phyloP scores from a whole-genome alignment of 2,797 vertebrate species.

The Chiroxiphia lanceolata region DNA sequence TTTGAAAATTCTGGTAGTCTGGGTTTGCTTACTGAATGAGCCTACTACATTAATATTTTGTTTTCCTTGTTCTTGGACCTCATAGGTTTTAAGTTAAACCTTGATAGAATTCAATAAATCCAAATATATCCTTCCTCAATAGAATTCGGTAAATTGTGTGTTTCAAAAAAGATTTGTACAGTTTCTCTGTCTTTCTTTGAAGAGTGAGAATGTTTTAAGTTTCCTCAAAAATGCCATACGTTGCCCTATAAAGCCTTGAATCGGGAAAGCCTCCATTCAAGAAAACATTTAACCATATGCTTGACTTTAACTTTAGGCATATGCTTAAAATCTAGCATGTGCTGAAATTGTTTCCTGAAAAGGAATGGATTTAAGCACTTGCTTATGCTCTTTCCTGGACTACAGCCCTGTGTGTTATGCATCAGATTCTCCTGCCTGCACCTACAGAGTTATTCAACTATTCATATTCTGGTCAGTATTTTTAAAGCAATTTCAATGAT shows the following conservation, averaged over 20 bases:
- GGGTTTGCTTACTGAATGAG: conserved; percentile 7
- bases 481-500: background rate
- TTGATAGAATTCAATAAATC: background rate
- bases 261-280: conserved; percentile 26
- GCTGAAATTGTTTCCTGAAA: background rate
- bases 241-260: conserved; percentile 47
- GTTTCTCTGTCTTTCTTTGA: conserved; percentile 10
- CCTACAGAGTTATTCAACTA: background rate
- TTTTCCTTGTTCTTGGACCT: conserved; percentile 1
- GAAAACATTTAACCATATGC: conserved; percentile 60
- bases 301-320: conserved; percentile 49
- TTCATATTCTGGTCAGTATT: background rate
- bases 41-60: background rate
- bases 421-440: background rate
- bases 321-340: conserved; percentile 49
- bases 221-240: conserved; percentile 49
- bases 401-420: background rate
- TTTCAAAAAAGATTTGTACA: background rate
- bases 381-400: conserved; percentile 33
- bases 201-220: conserved; percentile 25
- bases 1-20: conserved; percentile 10
- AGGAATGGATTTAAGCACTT: conserved; percentile 25
- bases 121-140: background rate
- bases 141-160: background rate
- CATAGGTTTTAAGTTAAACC: background rate